Percentiles rank a stretch among this genome's conserved stretches.
Evolutionary conservation across 1,140 invertebrate species (phyloP).

Genomic region (Diabrotica undecimpunctata): DNA sequence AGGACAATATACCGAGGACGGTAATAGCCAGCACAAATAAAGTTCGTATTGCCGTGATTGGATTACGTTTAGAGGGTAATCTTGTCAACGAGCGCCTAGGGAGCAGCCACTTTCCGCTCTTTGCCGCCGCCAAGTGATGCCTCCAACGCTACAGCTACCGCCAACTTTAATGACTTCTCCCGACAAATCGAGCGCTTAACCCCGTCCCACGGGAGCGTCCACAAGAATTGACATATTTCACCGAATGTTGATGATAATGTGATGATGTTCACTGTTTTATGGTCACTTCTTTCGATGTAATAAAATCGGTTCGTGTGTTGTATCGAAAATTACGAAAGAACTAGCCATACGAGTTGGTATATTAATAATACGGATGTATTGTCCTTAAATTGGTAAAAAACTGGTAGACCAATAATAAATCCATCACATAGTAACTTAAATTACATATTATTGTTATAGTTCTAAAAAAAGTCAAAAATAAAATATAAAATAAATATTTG

Average conservation of each 20-base stretch:
- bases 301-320: no score
- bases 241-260: slow-evolving; percentile 1
- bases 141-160: slow-evolving; percentile 11
- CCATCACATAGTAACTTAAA: no score
- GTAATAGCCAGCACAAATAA: slow-evolving; percentile 18
- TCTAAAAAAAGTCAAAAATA: no score
- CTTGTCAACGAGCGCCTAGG: slow-evolving; percentile 43
- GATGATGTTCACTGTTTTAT: background rate
- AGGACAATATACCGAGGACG: background rate
- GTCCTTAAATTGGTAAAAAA: no score
- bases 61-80: slow-evolving; percentile 48
- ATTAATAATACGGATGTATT: no score
- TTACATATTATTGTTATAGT: no score
- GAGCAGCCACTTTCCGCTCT: slow-evolving; percentile 26
- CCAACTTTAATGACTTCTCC: slow-evolving; percentile 44
- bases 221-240: slow-evolving; percentile 19
- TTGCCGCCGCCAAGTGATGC: slow-evolving; percentile 8
- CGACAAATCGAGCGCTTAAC: slow-evolving; percentile 47
- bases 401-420: no score
- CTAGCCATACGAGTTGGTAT: no score
- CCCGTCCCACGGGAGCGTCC: slow-evolving; percentile 11
- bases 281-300: background rate
- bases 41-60: slow-evolving; percentile 39
- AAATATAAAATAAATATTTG: no score
- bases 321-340: no score